Base-by-base conservation (phyloP, 2,888 invertebrate species). In the Drosophila quinaria region DNA sequence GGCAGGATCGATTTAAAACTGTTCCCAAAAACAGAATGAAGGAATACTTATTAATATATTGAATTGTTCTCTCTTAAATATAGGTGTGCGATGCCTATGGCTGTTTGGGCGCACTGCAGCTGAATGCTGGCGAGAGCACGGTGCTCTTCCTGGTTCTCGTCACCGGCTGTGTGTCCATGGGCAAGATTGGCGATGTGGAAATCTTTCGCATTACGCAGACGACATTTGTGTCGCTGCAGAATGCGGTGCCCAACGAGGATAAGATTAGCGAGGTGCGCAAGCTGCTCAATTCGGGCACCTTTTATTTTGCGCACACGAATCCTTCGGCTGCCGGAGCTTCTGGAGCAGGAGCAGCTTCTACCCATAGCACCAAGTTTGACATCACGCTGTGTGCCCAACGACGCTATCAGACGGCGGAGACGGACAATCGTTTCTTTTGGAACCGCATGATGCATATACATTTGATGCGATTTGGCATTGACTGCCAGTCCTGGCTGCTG, bases 401-500 rank as follows among this genome's bases (percentile, higher is more conserved):
- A 81, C 95, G 97, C 87, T 95, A 95, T 78, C 96, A 96, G 91
- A 96, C 96, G 10, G 94, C 94, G 15, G 94, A 94, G 80, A 96
- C 98, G 49, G 99, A 99, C 93, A 98, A 98, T 91, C 95, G 99
- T 91, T 99, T 99, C 93, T 99, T 99, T 92, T 99, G 99, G 99
- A 99, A 99, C 93, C 96, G 98, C 86, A 98, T 97, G 94, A 94
- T 99, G 76, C 98, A 98, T 92, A 96, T 98, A 74, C 98, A 98
- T 93, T 94, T 99, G 80, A 95, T 98, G 87, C 95, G 98, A 80
- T 99, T 95, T 94, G 97, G 97, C 58, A 96, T 99, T 42, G 96
- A 98, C 91, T 97, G 97, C 82, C 95, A 95, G 76, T 95, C 96
- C 54, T 99, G 99, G 99, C 94, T 99, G 63, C 94, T 99, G 44